phyloP scores from a whole-genome alignment of 2,888 invertebrate genomes.

The Heteromurus nitidus region DNA sequence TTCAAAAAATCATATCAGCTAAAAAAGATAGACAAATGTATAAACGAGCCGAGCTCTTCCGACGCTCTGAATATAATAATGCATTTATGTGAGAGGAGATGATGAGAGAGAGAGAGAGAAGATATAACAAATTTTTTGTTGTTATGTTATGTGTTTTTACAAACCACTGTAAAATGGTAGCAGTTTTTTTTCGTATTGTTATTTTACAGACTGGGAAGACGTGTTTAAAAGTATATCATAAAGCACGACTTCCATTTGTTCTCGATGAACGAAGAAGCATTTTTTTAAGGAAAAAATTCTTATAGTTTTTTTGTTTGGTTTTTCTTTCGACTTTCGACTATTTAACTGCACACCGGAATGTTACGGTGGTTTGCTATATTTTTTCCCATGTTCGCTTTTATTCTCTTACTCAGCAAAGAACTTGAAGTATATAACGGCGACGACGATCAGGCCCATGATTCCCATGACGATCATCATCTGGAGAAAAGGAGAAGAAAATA shows the following conservation, averaged over 20 bases:
- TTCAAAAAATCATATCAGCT: not conserved
- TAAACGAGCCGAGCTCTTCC: conserved; percentile 3
- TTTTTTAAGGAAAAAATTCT: no score
- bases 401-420: conserved; percentile 51
- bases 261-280: not conserved
- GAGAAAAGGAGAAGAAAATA: conserved; percentile 74
- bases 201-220: not conserved
- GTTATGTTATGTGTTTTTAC: not conserved
- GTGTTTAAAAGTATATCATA: no score
- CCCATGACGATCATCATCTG: conserved; percentile 95
- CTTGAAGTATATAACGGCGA: conserved; percentile 75
- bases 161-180: not conserved
- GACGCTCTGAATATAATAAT: conserved; percentile 10
- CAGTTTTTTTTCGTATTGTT: not conserved
- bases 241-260: not conserved
- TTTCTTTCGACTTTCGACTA: no score
- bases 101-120: no score
- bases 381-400: conserved; percentile 1
- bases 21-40: no score
- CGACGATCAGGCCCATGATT: conserved; percentile 86
- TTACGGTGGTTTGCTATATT: conserved; percentile 33
- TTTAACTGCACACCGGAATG: conserved; percentile 11
- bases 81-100: not conserved
- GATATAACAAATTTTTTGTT: not conserved
- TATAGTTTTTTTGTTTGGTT: no score